phyloP scores from a whole-genome alignment of 2,888 invertebrate genomes.

The Dasysyrphus tricinctus region DNA sequence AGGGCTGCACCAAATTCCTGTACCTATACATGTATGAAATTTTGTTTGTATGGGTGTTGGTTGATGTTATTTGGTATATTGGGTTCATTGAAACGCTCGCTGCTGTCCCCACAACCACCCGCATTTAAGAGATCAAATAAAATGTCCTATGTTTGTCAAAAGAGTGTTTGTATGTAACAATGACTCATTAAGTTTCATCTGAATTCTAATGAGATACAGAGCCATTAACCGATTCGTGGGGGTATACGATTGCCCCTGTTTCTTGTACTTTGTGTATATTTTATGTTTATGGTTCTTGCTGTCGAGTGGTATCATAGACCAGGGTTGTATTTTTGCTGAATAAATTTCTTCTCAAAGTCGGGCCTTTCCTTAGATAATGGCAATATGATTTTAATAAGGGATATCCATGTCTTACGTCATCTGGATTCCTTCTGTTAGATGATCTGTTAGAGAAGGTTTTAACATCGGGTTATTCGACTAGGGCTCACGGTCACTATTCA shows the following conservation, averaged over 20 bases:
- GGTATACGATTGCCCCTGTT: constrained; percentile 46
- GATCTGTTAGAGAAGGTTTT: too few relatives aligned
- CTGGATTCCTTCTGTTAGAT: too few relatives aligned
- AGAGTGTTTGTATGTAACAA: constrained; percentile 80
- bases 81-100: constrained; percentile 60
- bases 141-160: constrained; percentile 79
- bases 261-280: constrained; percentile 8
- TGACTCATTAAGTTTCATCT: constrained; percentile 83
- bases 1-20: not conserved
- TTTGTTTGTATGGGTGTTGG: constrained; percentile 24
- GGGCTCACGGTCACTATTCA: too few relatives aligned
- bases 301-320: constrained; percentile 3
- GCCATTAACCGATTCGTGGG: constrained; percentile 67
- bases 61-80: constrained; percentile 24
- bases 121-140: constrained; percentile 79
- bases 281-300: constrained; percentile 20
- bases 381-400: not conserved
- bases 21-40: not conserved
- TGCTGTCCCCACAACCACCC: constrained; percentile 39
- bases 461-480: too few relatives aligned
- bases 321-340: constrained; percentile 19
- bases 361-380: not conserved
- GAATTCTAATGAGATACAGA: constrained; percentile 83
- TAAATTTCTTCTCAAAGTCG: not conserved
- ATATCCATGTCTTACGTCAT: too few relatives aligned